Evolutionary conservation across 2,113 vertebrate species (phyloP).

Genomic region (Pithys albifrons): DNA sequence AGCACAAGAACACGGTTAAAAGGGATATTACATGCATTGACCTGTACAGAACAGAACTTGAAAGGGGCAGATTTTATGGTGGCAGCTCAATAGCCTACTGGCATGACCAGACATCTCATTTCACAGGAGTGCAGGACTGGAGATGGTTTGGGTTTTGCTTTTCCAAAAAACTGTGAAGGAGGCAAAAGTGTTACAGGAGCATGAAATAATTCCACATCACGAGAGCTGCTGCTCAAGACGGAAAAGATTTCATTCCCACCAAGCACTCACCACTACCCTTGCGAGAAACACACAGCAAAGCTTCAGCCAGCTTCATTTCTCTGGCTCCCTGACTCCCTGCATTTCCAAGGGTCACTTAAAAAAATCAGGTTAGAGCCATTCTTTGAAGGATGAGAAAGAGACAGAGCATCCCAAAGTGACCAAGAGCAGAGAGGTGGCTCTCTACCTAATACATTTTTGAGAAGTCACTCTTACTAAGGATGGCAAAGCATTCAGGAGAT

Average conservation of each 20-base stretch:
- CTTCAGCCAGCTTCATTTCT: not conserved
- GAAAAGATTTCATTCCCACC: not conserved
- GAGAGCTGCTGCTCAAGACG: not conserved
- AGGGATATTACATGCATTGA: not conserved
- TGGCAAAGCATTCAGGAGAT: not conserved
- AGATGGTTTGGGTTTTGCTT: not conserved
- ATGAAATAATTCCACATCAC: fast-evolving
- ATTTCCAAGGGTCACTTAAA: not conserved
- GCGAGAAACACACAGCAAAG: not conserved
- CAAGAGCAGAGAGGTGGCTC: not conserved
- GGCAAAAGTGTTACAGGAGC: not conserved
- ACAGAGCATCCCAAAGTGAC: not conserved
- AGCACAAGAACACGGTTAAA: not conserved
- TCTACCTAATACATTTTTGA: not conserved
- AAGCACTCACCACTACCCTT: not conserved
- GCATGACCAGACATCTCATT: not conserved
- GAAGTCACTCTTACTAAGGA: not conserved
- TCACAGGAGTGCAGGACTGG: not conserved
- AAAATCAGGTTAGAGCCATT: not conserved
- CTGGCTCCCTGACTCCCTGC: not conserved
- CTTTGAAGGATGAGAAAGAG: not conserved
- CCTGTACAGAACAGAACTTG: not conserved
- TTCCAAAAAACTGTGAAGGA: not conserved
- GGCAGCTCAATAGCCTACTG: not conserved
- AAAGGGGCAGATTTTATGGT: not conserved